Evolutionary conservation across 2,888 invertebrate species (phyloP).

Genomic region (Apamea monoglypha): DNA sequence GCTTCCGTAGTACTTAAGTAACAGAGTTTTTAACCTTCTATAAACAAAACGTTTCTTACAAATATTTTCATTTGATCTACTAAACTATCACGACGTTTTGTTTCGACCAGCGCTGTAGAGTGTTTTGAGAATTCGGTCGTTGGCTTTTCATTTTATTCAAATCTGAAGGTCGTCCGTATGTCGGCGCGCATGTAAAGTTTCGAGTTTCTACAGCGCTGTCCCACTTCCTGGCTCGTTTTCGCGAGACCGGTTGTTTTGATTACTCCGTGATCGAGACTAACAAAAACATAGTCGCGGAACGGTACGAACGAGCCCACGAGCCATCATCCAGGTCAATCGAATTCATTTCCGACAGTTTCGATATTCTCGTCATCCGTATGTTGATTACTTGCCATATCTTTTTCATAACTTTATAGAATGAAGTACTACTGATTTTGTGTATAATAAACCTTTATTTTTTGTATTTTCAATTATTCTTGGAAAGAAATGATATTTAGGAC

Average conservation of each 20-base stretch:
- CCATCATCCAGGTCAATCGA: slow-evolving; percentile 81
- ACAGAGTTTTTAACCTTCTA: not conserved
- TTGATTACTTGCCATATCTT: slow-evolving; percentile 25
- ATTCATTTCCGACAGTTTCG: slow-evolving; percentile 76
- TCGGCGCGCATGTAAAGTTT: slow-evolving; percentile 74
- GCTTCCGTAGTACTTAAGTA: not conserved
- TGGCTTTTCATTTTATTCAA: slow-evolving; percentile 77
- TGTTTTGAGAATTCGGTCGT: slow-evolving; percentile 59
- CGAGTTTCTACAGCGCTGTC: slow-evolving; percentile 83
- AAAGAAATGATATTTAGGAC: not conserved
- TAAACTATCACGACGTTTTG: slow-evolving; percentile 38
- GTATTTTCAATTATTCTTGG: not conserved
- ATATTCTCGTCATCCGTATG: slow-evolving; percentile 49
- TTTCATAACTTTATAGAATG: slow-evolving; percentile 15
- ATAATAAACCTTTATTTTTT: not conserved
- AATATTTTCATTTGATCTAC: slow-evolving; percentile 27
- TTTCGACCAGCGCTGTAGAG: slow-evolving; percentile 30
- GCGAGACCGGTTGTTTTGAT: slow-evolving; percentile 82
- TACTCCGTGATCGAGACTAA: slow-evolving; percentile 75
- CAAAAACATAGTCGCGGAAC: slow-evolving; percentile 78
- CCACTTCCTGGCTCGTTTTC: slow-evolving; percentile 81
- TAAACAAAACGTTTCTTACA: not conserved
- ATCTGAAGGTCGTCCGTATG: slow-evolving; percentile 83
- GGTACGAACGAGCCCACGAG: slow-evolving; percentile 68
- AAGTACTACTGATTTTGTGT: not conserved